phyloP scores from a whole-genome alignment of 2,888 invertebrate species.

The Platycheirus albimanus region DNA sequence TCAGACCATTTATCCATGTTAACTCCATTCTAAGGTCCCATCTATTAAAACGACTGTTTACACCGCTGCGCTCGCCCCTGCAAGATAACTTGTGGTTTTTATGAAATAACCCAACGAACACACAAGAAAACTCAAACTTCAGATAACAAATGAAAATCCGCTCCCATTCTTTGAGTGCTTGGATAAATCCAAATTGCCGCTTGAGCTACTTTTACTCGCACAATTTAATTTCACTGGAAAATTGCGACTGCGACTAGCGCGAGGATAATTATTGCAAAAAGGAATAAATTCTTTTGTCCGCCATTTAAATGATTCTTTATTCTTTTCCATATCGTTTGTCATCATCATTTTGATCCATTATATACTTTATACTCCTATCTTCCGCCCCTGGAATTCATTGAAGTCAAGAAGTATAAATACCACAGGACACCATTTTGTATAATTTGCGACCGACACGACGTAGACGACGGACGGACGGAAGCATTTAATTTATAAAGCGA shows the following conservation, averaged over 20 bases:
- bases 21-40: neutral
- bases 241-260: slow-evolving; percentile 49
- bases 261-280: slow-evolving; percentile 37
- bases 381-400: neutral
- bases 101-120: neutral
- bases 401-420: neutral
- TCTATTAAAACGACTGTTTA: neutral
- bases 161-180: slow-evolving; percentile 34
- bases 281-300: slow-evolving; percentile 1
- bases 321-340: slow-evolving; percentile 2
- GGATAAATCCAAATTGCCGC: slow-evolving; percentile 42
- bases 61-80: too few relatives aligned
- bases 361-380: neutral
- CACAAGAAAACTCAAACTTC: neutral
- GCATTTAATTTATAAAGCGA: slow-evolving; percentile 33
- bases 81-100: slow-evolving; percentile 4
- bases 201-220: slow-evolving; percentile 43
- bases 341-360: slow-evolving; percentile 20
- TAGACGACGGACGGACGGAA: neutral
- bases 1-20: neutral
- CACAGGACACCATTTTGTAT: slow-evolving; percentile 9
- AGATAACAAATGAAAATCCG: slow-evolving; percentile 16
- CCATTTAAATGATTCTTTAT: slow-evolving; percentile 12
- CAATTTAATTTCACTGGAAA: slow-evolving; percentile 30
- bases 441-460: too few relatives aligned